These are phyloP conservation scores for Amyelois transitella DNA, from an alignment of 1,140 invertebrate genomes.

Conservation along the genomic window DNA sequence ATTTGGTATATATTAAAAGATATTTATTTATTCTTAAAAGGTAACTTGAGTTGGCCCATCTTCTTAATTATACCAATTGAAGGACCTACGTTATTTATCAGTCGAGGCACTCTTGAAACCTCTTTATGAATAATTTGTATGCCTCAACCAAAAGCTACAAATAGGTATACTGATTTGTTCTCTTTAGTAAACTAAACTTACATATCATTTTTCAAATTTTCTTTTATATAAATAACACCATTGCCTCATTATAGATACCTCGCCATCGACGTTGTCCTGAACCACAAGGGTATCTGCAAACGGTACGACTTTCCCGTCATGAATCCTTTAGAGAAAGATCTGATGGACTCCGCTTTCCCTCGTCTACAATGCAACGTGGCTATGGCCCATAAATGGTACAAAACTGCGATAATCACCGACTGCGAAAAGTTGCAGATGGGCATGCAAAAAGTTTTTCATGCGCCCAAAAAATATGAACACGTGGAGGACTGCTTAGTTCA, in stretches of 20 bases:
- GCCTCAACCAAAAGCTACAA: too few species aligned
- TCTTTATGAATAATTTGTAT: too few species aligned
- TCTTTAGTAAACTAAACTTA: too few species aligned
- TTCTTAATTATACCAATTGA: too few species aligned
- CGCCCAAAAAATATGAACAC: conserved; percentile 7
- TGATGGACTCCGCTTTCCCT: conserved; percentile 24
- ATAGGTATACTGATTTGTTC: too few species aligned
- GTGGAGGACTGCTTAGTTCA: conserved; percentile 9
- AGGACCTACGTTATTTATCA: too few species aligned
- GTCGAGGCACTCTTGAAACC: too few species aligned
- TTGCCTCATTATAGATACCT: conserved; percentile 24
- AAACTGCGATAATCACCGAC: not conserved
- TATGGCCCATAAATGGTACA: conserved; percentile 29
- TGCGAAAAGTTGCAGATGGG: not conserved
- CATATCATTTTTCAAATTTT: not conserved
- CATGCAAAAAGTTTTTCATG: not conserved
- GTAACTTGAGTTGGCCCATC: too few species aligned
- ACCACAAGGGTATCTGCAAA: conserved; percentile 35
- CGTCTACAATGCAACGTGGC: conserved; percentile 20
- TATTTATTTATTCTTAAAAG: too few species aligned
- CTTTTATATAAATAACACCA: not conserved
- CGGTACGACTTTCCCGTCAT: conserved; percentile 36
- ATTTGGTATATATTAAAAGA: too few species aligned
- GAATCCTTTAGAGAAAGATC: conserved; percentile 21
- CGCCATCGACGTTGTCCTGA: conserved; percentile 32